Evolutionary conservation across 2,797 vertebrate species (phyloP).

Genomic region (Cyclopterus lumpus): DNA sequence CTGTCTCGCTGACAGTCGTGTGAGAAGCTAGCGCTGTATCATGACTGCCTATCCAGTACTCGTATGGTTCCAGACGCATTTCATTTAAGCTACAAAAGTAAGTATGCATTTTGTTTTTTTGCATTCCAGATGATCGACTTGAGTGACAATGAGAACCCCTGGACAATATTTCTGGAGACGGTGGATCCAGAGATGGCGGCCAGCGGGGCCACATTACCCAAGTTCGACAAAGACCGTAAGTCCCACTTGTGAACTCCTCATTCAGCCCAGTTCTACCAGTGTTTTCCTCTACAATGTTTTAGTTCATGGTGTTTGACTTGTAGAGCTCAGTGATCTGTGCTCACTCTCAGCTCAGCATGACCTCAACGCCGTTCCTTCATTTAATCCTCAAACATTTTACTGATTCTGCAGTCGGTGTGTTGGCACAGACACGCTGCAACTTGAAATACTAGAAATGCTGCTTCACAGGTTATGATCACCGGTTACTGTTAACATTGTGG

Average conservation of each 20-base stretch:
- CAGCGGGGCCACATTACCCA: constrained; percentile 96
- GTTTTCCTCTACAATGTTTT: not conserved
- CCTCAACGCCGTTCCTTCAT: not conserved
- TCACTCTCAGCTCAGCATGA: not conserved
- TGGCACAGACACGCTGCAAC: not conserved
- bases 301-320: not conserved
- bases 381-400: not conserved
- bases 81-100: not conserved
- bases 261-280: not conserved
- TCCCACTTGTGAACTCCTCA: constrained; percentile 13
- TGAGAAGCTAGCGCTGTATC: too few species aligned
- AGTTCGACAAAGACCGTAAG: constrained; percentile 99
- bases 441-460: constrained; percentile 27
- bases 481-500: not conserved
- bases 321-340: not conserved
- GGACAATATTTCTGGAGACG: constrained; percentile 99
- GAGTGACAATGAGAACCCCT: constrained; percentile 99
- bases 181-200: constrained; percentile 98
- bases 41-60: not conserved
- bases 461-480: not conserved
- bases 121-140: constrained; percentile 95
- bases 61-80: not conserved
- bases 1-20: too few species aligned
- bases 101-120: not conserved
- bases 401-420: not conserved